Percentiles rank a stretch among this genome's conserved stretches.
Evolutionary conservation across 2,113 vertebrate genomes (phyloP).

Genomic region (Cyanistes caeruleus): DNA sequence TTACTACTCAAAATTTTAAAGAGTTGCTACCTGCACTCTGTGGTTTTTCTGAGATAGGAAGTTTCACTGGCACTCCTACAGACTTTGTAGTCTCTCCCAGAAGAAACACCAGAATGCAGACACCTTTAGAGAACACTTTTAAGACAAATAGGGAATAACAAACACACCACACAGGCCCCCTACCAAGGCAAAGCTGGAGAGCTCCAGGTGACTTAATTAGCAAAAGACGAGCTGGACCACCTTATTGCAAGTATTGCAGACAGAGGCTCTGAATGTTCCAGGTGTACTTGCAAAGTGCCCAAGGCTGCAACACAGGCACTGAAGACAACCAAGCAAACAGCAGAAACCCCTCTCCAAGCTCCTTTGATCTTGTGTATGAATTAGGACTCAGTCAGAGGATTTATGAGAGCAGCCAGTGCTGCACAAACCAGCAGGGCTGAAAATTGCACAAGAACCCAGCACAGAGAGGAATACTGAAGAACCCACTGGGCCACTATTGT

Average conservation of each 20-base stretch:
- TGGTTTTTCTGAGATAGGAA: not conserved
- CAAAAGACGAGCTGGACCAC: not conserved
- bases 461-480: not conserved
- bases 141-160: not conserved
- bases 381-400: not conserved
- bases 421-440: not conserved
- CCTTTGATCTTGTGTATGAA: slow-evolving; percentile 4
- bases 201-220: not conserved
- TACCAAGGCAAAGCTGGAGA: not conserved
- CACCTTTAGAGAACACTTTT: not conserved
- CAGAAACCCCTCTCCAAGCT: not conserved
- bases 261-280: not conserved
- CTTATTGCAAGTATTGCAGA: not conserved
- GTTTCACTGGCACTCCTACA: not conserved
- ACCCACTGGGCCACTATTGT: not conserved
- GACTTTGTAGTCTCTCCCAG: not conserved
- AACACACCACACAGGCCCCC: rapidly evolving
- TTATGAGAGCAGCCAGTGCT: not conserved
- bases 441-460: not conserved
- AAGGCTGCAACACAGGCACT: not conserved
- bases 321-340: not conserved
- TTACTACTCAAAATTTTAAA: not conserved
- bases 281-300: not conserved
- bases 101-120: not conserved
- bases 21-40: not conserved